Evolutionary conservation across 2,797 vertebrate species (phyloP).

Genomic region (Malurus leucopterus): DNA sequence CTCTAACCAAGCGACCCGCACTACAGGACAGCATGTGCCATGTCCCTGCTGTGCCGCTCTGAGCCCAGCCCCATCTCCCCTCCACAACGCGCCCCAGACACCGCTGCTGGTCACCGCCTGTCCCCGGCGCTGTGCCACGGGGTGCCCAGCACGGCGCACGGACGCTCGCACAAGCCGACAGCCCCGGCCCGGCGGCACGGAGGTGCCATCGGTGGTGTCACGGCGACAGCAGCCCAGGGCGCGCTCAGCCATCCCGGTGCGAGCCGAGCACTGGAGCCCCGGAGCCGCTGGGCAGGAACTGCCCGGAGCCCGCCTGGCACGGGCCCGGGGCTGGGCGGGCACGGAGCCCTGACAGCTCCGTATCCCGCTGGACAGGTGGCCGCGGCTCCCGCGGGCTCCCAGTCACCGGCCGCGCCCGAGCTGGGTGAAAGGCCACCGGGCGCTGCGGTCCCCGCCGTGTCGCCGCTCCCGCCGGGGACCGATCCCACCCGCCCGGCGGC

Average conservation of each 20-base stretch:
- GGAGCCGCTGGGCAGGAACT: neutral
- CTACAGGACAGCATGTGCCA: neutral
- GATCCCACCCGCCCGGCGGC: neutral
- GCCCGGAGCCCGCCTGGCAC: neutral
- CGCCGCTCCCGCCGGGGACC: neutral
- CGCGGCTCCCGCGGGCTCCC: neutral
- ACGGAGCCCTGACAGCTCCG: conserved; percentile 21
- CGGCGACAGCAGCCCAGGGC: neutral
- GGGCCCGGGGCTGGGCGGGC: neutral
- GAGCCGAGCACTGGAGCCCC: fast-evolving
- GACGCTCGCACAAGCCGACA: fast-evolving
- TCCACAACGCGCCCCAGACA: fast-evolving
- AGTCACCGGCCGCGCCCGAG: neutral
- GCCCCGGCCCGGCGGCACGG: neutral
- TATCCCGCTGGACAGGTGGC: conserved; percentile 18
- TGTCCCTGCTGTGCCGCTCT: fast-evolving
- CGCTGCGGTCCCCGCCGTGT: neutral
- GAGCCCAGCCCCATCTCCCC: neutral
- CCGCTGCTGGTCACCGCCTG: neutral
- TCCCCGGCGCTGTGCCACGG: neutral
- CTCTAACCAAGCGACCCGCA: neutral
- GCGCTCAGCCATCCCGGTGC: neutral
- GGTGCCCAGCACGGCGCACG: neutral
- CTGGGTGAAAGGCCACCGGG: neutral
- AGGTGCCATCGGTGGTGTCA: neutral